phyloP scores from a whole-genome alignment of 2,113 vertebrate species.

The Setophaga kirtlandii region DNA sequence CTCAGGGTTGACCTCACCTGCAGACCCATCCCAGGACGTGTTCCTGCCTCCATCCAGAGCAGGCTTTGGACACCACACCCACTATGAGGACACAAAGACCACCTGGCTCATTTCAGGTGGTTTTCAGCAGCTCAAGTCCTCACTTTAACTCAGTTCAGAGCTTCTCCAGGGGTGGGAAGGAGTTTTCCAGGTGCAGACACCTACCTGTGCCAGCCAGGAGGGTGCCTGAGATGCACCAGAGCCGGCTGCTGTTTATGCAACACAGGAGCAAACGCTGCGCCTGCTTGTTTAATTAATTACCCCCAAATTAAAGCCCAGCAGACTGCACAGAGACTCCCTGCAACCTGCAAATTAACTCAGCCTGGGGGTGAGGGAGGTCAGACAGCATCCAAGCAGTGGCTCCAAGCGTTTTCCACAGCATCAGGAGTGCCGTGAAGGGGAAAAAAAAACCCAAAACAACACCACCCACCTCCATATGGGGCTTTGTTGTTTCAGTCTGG shows the following conservation, averaged over 20 bases:
- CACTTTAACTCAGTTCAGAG: background rate
- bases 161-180: background rate
- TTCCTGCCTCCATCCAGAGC: background rate
- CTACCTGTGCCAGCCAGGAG: background rate
- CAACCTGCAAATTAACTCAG: slow-evolving; percentile 12
- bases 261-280: background rate
- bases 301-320: background rate
- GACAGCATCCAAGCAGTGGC: background rate
- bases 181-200: slow-evolving; percentile 13
- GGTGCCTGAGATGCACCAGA: background rate
- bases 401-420: background rate
- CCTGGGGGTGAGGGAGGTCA: background rate
- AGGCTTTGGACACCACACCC: background rate
- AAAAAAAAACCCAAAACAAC: background rate
- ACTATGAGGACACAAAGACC: fast-evolving
- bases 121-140: background rate
- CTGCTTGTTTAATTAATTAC: slow-evolving; percentile 23
- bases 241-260: slow-evolving; percentile 8
- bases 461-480: background rate
- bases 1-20: background rate
- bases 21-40: background rate
- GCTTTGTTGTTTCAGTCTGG: background rate
- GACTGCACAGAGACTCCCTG: background rate
- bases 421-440: background rate
- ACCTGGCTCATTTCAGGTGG: fast-evolving